Conservation (phyloP, 2,797 vertebrate genomes). For the Manis javanica region DNA sequence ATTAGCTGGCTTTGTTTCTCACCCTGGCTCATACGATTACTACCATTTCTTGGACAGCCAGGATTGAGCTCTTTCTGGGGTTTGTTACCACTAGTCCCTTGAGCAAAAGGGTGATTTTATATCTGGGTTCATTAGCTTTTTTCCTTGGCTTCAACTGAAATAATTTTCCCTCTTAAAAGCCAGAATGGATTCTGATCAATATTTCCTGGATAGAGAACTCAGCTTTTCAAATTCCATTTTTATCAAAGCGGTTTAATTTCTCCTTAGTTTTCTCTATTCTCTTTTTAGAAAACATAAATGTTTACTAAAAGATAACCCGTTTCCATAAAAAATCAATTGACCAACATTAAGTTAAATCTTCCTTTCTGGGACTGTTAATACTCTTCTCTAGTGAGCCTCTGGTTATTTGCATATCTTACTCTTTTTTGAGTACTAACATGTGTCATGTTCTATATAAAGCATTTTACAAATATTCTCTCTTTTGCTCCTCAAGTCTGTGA, state of each 20-base stretch:
- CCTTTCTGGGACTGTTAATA: neutral
- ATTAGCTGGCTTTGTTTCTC: neutral
- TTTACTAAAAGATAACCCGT: neutral
- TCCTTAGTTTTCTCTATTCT: neutral
- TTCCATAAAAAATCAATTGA: neutral
- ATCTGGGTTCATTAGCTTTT: neutral
- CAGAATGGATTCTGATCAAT: neutral
- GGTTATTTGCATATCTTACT: neutral
- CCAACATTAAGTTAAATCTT: neutral
- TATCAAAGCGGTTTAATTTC: neutral
- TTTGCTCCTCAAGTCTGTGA: neutral
- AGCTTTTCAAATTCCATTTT: neutral
- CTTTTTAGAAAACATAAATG: neutral
- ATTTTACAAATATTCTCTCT: neutral
- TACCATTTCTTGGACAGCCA: neutral
- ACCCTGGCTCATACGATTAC: neutral
- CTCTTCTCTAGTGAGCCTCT: neutral
- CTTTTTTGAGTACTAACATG: neutral
- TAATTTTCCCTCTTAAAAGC: neutral
- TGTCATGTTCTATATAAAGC: neutral
- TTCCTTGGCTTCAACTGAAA: neutral
- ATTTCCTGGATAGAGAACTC: neutral
- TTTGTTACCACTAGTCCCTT: neutral
- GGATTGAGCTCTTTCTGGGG: neutral
- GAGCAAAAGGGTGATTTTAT: neutral